Percentiles rank a stretch among this genome's conserved stretches.
These are phyloP conservation scores for Stenoptilia bipunctidactyla DNA, from an alignment of 2,888 invertebrate genomes.

Conservation along the genomic window DNA sequence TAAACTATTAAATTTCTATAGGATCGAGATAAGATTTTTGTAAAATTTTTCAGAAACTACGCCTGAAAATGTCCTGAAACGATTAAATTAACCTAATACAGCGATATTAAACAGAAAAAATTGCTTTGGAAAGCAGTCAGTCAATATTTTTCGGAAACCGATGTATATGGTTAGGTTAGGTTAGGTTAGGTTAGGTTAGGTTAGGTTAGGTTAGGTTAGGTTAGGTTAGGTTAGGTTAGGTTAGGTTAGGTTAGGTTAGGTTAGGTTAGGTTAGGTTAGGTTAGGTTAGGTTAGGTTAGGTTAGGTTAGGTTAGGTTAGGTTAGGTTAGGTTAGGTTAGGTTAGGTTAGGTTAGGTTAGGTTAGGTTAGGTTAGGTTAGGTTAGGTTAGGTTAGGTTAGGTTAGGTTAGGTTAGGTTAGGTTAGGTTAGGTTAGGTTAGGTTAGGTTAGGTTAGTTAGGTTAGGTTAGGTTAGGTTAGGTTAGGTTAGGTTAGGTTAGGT, in stretches of 20 bases:
- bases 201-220: conserved; percentile 5
- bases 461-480: no score
- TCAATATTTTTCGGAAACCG: no score
- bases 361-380: conserved; percentile 7
- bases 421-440: conserved; percentile 11
- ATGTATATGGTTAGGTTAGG: no score
- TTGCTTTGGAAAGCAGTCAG: no score
- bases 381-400: conserved; percentile 13
- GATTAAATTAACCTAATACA: no score
- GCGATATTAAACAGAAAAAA: no score
- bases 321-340: conserved; percentile 7
- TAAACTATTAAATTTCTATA: no score
- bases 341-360: conserved; percentile 7
- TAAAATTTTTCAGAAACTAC: no score
- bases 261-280: conserved; percentile 6
- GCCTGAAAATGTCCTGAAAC: no score
- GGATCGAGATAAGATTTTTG: no score
- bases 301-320: conserved; percentile 6
- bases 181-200: conserved; percentile 5
- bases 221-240: conserved; percentile 5
- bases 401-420: conserved; percentile 19
- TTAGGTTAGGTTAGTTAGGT: conserved; percentile 4
- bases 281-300: conserved; percentile 7
- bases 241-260: conserved; percentile 7
- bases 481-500: no score